Evolutionary conservation across 2,888 invertebrate genomes (phyloP).

Genomic region (Drosophila tanythrix): DNA sequence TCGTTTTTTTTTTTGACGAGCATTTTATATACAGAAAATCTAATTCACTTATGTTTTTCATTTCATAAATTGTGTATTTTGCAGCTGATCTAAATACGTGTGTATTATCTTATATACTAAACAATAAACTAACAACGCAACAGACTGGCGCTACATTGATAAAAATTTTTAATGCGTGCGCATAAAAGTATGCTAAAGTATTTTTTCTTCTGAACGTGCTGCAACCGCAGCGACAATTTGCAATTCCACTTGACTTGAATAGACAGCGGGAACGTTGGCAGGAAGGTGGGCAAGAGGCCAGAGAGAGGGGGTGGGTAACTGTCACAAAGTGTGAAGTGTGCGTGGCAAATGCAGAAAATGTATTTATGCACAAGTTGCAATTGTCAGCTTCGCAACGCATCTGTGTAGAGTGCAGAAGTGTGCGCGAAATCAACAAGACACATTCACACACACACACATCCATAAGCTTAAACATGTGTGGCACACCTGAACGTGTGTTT

Average conservation of each 20-base stretch:
- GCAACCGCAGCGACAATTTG: constrained; percentile 56
- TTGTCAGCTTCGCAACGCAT: constrained; percentile 60
- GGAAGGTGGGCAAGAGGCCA: background rate
- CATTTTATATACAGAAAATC: background rate
- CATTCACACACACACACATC: constrained; percentile 26
- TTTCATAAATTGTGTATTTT: background rate
- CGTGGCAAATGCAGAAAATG: constrained; percentile 72
- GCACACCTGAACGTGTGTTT: constrained; percentile 23
- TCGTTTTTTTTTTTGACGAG: background rate
- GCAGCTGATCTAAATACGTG: background rate
- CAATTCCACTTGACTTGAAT: constrained; percentile 66
- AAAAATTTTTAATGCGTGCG: constrained; percentile 57
- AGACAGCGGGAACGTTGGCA: background rate
- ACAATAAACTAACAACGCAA: constrained; percentile 9
- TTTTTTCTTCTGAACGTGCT: constrained; percentile 50
- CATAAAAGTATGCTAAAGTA: constrained; percentile 63
- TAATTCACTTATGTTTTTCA: background rate
- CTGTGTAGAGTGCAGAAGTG: constrained; percentile 60
- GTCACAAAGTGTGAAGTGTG: constrained; percentile 40
- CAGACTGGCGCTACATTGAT: constrained; percentile 29
- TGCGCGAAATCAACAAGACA: constrained; percentile 60
- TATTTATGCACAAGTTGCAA: constrained; percentile 80
- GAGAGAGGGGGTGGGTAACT: background rate
- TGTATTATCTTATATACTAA: constrained; percentile 1
- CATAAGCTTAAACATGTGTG: background rate